A percentile compares a stretch with the other conserved stretches of the same genome.
These are phyloP conservation scores for Rosalia funebris DNA, from an alignment of 2,888 invertebrate species.

Conservation along the genomic window DNA sequence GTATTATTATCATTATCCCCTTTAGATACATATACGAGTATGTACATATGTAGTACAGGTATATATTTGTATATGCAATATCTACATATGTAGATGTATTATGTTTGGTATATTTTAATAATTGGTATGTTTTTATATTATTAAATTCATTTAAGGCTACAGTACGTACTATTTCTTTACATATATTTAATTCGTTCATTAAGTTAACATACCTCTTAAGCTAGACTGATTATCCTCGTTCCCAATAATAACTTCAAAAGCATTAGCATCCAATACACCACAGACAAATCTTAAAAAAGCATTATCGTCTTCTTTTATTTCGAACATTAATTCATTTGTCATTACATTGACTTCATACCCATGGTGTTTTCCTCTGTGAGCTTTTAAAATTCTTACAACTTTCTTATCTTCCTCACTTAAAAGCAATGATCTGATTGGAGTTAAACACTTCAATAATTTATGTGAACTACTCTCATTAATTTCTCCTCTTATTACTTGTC, in stretches of 20 bases:
- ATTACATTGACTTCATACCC: slow-evolving; percentile 70
- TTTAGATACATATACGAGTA: too few relatives aligned
- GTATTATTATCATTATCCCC: too few relatives aligned
- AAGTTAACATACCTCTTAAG: slow-evolving; percentile 61
- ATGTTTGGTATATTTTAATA: too few relatives aligned
- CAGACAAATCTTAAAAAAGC: slow-evolving; percentile 70
- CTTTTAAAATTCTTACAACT: slow-evolving; percentile 67
- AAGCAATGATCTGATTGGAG: slow-evolving; percentile 64
- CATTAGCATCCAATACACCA: slow-evolving; percentile 73
- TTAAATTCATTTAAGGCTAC: too few relatives aligned
- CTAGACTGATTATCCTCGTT: slow-evolving; percentile 62
- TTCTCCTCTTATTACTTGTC: slow-evolving; percentile 66
- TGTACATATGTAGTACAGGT: too few relatives aligned
- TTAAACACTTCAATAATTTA: slow-evolving; percentile 60
- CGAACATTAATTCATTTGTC: slow-evolving; percentile 64
- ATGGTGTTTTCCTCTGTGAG: slow-evolving; percentile 67
- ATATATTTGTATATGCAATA: too few relatives aligned
- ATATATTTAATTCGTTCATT: too few relatives aligned
- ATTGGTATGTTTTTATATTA: too few relatives aligned
- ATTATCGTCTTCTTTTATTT: slow-evolving; percentile 68
- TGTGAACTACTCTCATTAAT: not conserved
- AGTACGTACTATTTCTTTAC: too few relatives aligned
- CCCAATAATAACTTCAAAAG: slow-evolving; percentile 70
- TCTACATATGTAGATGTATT: too few relatives aligned
- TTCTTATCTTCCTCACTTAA: slow-evolving; percentile 64